Evolutionary conservation across 1,140 invertebrate genomes (phyloP).

Genomic region (Dolichoris vasculosae): DNA sequence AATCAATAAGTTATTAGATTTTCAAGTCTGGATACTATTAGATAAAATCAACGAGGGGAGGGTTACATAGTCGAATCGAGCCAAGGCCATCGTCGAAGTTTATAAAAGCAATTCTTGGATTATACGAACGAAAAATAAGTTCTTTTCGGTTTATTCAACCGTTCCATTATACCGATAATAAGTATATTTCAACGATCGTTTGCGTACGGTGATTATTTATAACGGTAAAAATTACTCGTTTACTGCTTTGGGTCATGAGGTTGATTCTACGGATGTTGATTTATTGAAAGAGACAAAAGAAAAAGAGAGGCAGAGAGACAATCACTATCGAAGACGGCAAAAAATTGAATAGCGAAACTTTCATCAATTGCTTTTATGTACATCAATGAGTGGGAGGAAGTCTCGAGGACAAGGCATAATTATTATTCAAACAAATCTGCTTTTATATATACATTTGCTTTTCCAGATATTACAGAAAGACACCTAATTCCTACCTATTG

Average conservation of each 20-base stretch:
- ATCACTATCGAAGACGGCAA: background rate
- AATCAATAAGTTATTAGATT: too few relatives aligned
- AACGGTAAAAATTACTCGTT: slow-evolving; percentile 25
- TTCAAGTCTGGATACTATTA: background rate
- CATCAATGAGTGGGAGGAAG: background rate
- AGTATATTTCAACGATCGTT: background rate
- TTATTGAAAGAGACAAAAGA: background rate
- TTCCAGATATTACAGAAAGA: background rate
- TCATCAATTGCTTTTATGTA: background rate
- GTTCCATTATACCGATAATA: background rate
- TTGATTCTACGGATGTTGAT: background rate
- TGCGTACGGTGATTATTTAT: background rate
- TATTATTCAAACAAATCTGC: background rate
- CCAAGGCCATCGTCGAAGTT: slow-evolving; percentile 1
- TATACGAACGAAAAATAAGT: background rate
- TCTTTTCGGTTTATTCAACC: slow-evolving; percentile 5
- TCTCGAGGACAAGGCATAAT: background rate
- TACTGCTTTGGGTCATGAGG: slow-evolving; percentile 16
- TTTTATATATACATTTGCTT: background rate
- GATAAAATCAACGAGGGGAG: background rate
- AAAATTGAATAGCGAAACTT: background rate
- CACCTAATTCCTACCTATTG: background rate
- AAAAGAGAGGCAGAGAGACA: background rate
- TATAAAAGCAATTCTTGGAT: background rate
- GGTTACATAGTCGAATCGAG: background rate